Base-by-base conservation (phyloP, 2,888 invertebrate species). In the Drosophila recens region DNA sequence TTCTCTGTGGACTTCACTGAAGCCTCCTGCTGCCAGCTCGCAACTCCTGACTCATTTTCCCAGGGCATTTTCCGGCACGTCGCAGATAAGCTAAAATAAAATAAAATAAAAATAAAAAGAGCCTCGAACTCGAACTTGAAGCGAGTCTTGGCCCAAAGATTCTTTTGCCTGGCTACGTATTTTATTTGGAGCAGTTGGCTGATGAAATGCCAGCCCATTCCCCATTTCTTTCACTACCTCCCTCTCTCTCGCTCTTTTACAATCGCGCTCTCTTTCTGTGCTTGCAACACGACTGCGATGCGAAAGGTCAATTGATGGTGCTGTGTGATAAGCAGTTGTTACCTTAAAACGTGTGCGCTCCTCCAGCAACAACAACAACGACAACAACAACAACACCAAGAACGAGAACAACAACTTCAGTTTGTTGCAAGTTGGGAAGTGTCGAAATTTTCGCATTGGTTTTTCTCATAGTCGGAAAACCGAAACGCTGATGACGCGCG, bases 301-400 rank as follows among this genome's bases (percentile, higher is more conserved):
- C 83, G 81, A 85, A 88, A 89, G 86, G 86, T 86, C 86, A 86
- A 89, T 85, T 85, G 87, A 86, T 86, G 87, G 79, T 87, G 85
- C 85, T 73, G 72, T 74, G 67, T 72, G 86, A 86, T 86, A 89
- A 89, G 86, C 86, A 82, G 85, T 84, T 84, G 82, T 82, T 82
- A 83, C 83, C 83, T 83, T 70, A 82, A 84, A 84, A 82, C 87
- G 87, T 87, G 84, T 84, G 80, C 82, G 61, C 82, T 72, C 65
- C 72, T 45, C 20, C 63, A 72, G 11, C 72, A 64, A 13, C 68
- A 68, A 8, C 53, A 63, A 23, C 70, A 57, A 15, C 46, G 54
- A 23, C 42, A 48, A n/a, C 62, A 61, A 20, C 58, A 36, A 56
- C 67, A 64, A 34, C 23, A 68, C 45, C 69, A 46, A 45, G 15